phyloP scores from a whole-genome alignment of 2,797 vertebrate species.

The Argyrosomus regius region DNA sequence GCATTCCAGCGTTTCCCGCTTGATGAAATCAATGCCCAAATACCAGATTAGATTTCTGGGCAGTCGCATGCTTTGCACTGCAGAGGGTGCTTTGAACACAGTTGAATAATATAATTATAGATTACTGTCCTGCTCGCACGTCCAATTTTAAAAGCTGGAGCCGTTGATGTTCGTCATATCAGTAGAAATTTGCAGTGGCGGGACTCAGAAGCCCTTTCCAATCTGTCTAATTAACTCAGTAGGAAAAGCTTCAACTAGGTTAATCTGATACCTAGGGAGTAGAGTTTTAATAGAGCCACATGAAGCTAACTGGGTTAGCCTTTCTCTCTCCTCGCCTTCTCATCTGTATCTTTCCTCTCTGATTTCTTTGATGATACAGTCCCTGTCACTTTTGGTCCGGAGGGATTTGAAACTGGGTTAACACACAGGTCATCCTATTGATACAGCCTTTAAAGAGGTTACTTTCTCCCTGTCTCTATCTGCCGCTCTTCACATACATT shows the following conservation, averaged over 20 bases:
- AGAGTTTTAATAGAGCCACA: constrained; percentile 53
- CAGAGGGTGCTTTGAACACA: constrained; percentile 35
- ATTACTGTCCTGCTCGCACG: constrained; percentile 23
- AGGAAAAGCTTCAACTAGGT: constrained; percentile 65
- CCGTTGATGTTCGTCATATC: constrained; percentile 52
- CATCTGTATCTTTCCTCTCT: background rate
- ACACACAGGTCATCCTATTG: constrained; percentile 39
- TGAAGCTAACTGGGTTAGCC: constrained; percentile 49
- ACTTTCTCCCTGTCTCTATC: constrained; percentile 7
- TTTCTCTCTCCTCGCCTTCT: background rate
- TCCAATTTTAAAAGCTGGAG: constrained; percentile 14
- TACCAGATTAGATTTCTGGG: constrained; percentile 42
- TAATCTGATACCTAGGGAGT: constrained; percentile 68
- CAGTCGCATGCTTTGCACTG: constrained; percentile 36
- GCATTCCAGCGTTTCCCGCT: background rate
- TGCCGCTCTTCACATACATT: constrained; percentile 20
- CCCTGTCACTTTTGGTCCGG: constrained; percentile 22
- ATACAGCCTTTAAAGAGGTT: constrained; percentile 27
- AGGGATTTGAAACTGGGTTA: constrained; percentile 43
- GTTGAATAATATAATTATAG: constrained; percentile 58
- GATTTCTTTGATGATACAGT: constrained; percentile 24
- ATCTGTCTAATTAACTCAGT: constrained; percentile 66
- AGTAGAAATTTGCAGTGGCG: constrained; percentile 48
- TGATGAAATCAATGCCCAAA: constrained; percentile 42
- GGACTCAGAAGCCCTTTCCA: constrained; percentile 51